These are phyloP conservation scores for Cosmia trapezina DNA, from an alignment of 2,888 invertebrate species.

Conservation along the genomic window DNA sequence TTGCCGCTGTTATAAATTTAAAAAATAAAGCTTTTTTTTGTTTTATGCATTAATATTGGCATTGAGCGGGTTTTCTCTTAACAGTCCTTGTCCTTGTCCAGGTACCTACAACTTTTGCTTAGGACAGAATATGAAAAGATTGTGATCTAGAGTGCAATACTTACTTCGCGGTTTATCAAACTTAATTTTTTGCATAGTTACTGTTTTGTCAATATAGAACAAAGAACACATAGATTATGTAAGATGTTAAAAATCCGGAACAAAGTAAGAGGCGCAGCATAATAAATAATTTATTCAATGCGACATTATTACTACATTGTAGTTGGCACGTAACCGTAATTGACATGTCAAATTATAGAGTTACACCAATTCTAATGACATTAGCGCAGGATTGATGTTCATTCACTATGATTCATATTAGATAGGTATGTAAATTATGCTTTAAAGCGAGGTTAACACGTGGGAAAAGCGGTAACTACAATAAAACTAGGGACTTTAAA, in stretches of 20 bases:
- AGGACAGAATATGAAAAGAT: background rate
- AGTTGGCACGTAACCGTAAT: constrained; percentile 48
- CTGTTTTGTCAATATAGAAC: constrained; percentile 39
- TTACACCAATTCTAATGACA: constrained; percentile 31
- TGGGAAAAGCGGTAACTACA: background rate
- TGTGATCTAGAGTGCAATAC: background rate
- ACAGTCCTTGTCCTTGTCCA: no score
- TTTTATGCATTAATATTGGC: background rate
- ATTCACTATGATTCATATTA: background rate
- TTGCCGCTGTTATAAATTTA: no score
- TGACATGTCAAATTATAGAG: constrained; percentile 54
- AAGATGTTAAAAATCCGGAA: constrained; percentile 58
- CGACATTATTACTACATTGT: constrained; percentile 42
- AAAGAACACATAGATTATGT: constrained; percentile 51
- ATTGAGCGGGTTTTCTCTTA: background rate
- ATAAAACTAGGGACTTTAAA: background rate
- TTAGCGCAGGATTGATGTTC: constrained; percentile 16
- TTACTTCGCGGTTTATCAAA: background rate
- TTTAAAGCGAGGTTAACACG: background rate
- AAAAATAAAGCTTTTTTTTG: background rate
- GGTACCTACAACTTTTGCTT: no score
- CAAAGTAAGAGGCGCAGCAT: constrained; percentile 59
- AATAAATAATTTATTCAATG: constrained; percentile 59
- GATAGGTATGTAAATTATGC: background rate
- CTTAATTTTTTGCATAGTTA: background rate